Evolutionary conservation across 2,888 invertebrate species (phyloP).

Genomic region (Coenonympha glycerion): DNA sequence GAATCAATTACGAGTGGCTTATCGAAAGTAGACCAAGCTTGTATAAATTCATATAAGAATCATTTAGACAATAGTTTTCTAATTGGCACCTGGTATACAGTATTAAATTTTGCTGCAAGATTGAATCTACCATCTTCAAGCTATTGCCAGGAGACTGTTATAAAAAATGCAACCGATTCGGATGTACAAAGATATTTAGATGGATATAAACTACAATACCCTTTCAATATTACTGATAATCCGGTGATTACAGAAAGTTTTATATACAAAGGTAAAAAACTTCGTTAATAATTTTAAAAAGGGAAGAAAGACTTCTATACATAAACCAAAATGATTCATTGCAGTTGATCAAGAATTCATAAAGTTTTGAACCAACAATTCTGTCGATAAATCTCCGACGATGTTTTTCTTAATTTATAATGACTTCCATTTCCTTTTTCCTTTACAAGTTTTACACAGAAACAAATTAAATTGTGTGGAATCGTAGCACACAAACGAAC

Average conservation of each 20-base stretch:
- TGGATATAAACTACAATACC: neutral
- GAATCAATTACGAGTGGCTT: neutral
- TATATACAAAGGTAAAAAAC: neutral
- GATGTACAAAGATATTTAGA: neutral
- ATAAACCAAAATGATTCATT: too few relatives aligned
- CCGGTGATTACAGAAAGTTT: neutral
- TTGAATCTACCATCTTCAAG: neutral
- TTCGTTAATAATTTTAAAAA: too few relatives aligned
- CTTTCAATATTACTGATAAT: neutral
- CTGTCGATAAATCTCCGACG: too few relatives aligned
- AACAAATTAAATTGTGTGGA: too few relatives aligned
- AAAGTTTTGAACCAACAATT: too few relatives aligned
- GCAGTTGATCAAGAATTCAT: too few relatives aligned
- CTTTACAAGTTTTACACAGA: too few relatives aligned
- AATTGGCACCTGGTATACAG: slow-evolving; percentile 5
- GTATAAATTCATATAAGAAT: neutral
- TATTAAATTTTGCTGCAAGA: neutral
- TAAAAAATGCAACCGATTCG: neutral
- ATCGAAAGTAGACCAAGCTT: neutral
- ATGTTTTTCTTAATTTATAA: too few relatives aligned
- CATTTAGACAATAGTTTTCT: slow-evolving; percentile 6
- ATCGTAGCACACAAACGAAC: too few relatives aligned
- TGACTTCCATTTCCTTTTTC: too few relatives aligned
- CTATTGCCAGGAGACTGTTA: neutral
- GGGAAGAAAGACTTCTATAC: too few relatives aligned